A percentile compares a stretch with the other conserved stretches of the same genome.
These are phyloP conservation scores for Dasyornis broadbenti DNA, from an alignment of 2,113 vertebrate species.

Conservation along the genomic window DNA sequence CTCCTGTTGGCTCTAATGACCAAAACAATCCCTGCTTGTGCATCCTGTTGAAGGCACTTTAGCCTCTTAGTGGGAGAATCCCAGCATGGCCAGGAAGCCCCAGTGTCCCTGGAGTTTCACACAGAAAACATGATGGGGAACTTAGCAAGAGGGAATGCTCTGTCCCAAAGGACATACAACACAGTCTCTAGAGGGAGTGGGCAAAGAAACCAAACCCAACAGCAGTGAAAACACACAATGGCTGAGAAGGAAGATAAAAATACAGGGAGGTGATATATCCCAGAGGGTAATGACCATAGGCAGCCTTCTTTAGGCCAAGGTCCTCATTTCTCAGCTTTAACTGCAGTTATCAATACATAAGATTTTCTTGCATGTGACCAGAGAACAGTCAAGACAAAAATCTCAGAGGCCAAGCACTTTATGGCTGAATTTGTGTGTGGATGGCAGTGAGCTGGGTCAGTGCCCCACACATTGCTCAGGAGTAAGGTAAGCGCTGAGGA, in stretches of 20 bases:
- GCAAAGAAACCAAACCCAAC: neutral
- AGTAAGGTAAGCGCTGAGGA: neutral
- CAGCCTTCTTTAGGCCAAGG: neutral
- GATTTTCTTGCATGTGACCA: neutral
- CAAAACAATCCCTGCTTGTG: neutral
- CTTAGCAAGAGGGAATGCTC: neutral
- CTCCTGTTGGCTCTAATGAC: neutral
- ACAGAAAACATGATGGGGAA: neutral
- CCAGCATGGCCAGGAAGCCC: neutral
- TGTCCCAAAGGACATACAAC: neutral
- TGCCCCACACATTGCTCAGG: neutral
- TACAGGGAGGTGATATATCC: neutral
- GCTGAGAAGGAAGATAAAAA: neutral
- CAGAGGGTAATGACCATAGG: neutral
- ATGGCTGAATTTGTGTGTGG: neutral
- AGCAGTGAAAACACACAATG: neutral
- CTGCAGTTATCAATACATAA: neutral
- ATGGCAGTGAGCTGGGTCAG: neutral
- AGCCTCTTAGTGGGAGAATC: neutral
- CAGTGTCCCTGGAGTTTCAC: neutral
- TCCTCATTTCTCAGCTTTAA: neutral
- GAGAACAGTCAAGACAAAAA: neutral
- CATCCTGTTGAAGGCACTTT: neutral
- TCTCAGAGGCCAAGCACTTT: neutral
- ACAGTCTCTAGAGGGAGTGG: neutral